Conservation (phyloP, 2,113 vertebrate species). For the Mobula hypostoma region DNA sequence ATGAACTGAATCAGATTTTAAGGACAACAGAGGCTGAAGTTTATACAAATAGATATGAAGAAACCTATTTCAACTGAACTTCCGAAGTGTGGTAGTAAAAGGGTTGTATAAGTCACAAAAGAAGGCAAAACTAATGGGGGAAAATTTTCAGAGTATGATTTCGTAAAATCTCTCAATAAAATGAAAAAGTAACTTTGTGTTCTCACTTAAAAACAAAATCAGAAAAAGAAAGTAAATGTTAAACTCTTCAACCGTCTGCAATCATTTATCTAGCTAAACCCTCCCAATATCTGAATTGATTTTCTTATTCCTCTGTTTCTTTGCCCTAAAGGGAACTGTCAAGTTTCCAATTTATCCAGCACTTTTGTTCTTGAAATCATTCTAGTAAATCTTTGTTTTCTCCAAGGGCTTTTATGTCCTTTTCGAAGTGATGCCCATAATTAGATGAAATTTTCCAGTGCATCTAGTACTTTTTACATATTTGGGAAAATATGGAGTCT, state of each 20-base stretch:
- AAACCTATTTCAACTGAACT: not conserved
- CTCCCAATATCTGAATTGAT: no score
- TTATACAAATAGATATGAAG: not conserved
- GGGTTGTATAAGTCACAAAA: not conserved
- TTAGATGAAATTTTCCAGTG: no score
- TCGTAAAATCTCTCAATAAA: not conserved
- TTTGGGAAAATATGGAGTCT: no score
- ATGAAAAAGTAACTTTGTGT: not conserved
- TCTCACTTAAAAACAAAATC: not conserved
- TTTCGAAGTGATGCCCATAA: no score
- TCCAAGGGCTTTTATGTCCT: no score
- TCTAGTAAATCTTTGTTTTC: no score
- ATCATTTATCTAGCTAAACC: no score
- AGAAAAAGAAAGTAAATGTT: not conserved
- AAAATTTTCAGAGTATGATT: not conserved
- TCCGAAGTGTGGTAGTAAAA: not conserved
- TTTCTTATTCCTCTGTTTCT: no score
- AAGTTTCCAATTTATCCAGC: no score
- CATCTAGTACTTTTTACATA: no score
- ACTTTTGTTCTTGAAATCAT: no score
- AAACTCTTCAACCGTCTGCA: not conserved
- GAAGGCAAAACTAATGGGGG: not conserved
- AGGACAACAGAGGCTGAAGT: not conserved
- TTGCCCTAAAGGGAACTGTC: no score
- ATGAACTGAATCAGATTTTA: not conserved